phyloP scores from a whole-genome alignment of 2,797 vertebrate genomes.

The Micrastur ruficollis region DNA sequence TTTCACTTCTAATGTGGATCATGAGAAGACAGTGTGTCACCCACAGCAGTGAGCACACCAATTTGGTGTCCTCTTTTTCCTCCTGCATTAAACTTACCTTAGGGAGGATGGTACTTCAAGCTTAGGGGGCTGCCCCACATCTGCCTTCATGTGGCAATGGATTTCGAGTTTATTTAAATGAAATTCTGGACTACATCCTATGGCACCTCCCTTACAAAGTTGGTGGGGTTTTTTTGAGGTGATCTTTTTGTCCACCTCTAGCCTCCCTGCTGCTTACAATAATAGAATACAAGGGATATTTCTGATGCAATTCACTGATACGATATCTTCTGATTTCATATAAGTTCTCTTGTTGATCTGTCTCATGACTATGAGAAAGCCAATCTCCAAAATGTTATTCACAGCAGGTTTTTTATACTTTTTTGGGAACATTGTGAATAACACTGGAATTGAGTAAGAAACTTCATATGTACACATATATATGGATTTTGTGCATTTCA shows the following conservation, averaged over 20 bases:
- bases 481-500: background rate
- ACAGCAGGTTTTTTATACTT: background rate
- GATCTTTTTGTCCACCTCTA: background rate
- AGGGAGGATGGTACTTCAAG: background rate
- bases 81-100: background rate
- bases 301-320: background rate
- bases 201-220: background rate
- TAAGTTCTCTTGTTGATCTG: background rate
- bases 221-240: background rate
- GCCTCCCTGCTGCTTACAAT: background rate
- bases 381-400: background rate
- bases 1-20: background rate
- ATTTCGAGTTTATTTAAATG: background rate
- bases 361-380: background rate
- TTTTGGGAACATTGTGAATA: background rate
- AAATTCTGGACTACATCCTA: background rate
- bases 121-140: background rate
- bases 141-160: background rate
- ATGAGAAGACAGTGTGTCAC: background rate
- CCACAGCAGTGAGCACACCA: background rate
- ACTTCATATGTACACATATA: background rate
- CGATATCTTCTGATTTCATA: background rate
- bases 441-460: background rate
- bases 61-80: background rate
- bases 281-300: background rate